phyloP scores from a whole-genome alignment of 1,140 invertebrate genomes.

The Penaeus indicus region DNA sequence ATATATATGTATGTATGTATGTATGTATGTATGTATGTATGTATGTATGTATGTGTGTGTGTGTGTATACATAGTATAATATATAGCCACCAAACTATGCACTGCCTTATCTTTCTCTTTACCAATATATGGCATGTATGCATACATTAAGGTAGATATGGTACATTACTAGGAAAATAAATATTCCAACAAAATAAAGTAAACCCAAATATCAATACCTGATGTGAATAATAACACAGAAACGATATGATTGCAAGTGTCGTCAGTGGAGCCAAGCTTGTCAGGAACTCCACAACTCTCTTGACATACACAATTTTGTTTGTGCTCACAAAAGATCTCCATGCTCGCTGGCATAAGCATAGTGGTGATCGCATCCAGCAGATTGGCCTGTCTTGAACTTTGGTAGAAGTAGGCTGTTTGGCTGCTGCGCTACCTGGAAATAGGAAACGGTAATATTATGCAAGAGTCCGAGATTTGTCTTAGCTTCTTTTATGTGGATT shows the following conservation, averaged over 20 bases:
- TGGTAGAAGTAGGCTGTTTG: too few relatives aligned
- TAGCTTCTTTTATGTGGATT: too few relatives aligned
- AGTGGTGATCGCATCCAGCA: conserved; percentile 56
- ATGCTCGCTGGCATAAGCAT: conserved; percentile 47
- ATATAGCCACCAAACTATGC: too few relatives aligned
- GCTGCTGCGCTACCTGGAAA: too few relatives aligned
- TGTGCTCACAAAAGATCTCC: conserved; percentile 34
- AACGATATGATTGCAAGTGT: conserved; percentile 44
- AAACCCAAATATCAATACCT: conserved; percentile 19
- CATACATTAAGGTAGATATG: neutral
- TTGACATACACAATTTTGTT: conserved; percentile 39
- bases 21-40: too few relatives aligned
- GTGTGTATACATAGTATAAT: too few relatives aligned
- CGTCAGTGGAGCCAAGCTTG: conserved; percentile 45
- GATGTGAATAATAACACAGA: conserved; percentile 44
- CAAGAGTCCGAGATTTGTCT: too few relatives aligned
- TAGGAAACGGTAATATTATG: too few relatives aligned
- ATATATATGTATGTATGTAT: neutral
- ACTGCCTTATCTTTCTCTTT: too few relatives aligned
- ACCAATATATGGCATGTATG: neutral
- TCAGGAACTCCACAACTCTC: conserved; percentile 40
- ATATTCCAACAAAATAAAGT: neutral
- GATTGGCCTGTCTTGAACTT: neutral
- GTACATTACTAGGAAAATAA: neutral
- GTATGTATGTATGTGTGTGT: too few relatives aligned